Evolutionary conservation across 2,797 vertebrate genomes (phyloP), one percentile per base, ranked within the genome.

Genomic region (Melanotaenia boesemani): DNA sequence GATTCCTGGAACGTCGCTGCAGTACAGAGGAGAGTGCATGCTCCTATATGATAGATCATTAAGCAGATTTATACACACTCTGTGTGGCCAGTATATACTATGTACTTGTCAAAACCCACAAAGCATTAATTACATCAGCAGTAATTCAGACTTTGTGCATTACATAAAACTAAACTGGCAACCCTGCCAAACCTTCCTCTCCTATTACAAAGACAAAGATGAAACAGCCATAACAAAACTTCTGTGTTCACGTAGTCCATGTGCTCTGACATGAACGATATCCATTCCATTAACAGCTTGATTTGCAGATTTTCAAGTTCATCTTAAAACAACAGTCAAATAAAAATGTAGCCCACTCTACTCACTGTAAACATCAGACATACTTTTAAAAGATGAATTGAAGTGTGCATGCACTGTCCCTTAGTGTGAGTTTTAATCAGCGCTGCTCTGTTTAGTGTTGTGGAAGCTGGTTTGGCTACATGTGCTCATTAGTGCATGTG

Each of bases 11-110:
- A 68, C 52, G 71, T 67, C 16, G 44, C 63, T 77, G 69, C 77
- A 80, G 73, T 74, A 67, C 77, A 62, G 74, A 72, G 70, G 74
- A 86, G 74, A 86, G 73, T 7, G 20, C 72, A 72, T 13, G 0
- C 55, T 67, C 75, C 18, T 63, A 37, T 60, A 63, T 44, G 5
- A 11, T 56, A 67, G 57, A 62, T 64, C 56, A 72, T 73, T 55
- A 63, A 80, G 70, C 26, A 61, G 13, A 74, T 75, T 69, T 28
- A 39, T 57, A 64, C 52, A 39, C 70, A 62, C 22, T 26, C 1
- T 48, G 6, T 59, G 7, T 67, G 55, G 44, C 44, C 30, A 54
- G 16, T 63, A 56, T 7, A 34, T 57, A 26, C 34, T 37, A 37
- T 61, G n/a, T 63, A 59, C n/a, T 48, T 15, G 20, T 63, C 63